A percentile compares a stretch with the other conserved stretches of the same genome.
These are phyloP conservation scores for Sapajus apella DNA, from an alignment of 2,113 vertebrate species.

Conservation along the genomic window DNA sequence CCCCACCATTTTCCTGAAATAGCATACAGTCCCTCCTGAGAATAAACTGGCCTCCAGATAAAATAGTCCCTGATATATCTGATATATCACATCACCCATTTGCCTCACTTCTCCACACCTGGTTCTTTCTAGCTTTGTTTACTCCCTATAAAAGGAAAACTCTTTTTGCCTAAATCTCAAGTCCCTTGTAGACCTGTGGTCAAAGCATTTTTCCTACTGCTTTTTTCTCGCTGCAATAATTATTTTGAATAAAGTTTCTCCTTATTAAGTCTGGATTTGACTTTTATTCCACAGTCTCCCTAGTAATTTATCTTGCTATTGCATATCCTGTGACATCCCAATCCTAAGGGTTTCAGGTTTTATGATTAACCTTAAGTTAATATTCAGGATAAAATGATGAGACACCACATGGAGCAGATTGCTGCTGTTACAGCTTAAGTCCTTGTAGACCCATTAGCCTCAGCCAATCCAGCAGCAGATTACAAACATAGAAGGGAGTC, in stretches of 20 bases:
- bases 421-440: background rate
- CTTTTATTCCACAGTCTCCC: background rate
- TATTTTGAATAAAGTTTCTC: background rate
- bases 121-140: slow-evolving; percentile 4
- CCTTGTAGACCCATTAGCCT: background rate
- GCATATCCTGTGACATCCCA: background rate
- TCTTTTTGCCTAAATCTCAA: background rate
- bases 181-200: background rate
- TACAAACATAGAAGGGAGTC: background rate
- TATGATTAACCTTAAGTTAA: background rate
- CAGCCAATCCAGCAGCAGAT: background rate
- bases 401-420: background rate
- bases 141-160: background rate
- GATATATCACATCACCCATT: background rate
- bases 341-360: background rate
- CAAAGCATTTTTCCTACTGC: background rate
- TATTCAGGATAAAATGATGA: background rate
- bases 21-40: background rate
- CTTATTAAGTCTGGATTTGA: background rate
- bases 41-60: background rate
- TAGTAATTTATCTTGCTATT: background rate
- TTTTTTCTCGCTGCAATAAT: background rate
- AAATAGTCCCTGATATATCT: background rate
- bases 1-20: background rate
- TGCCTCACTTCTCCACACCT: background rate